These are phyloP conservation scores for Ophion ventricosus DNA, from an alignment of 2,888 invertebrate species.

Conservation along the genomic window DNA sequence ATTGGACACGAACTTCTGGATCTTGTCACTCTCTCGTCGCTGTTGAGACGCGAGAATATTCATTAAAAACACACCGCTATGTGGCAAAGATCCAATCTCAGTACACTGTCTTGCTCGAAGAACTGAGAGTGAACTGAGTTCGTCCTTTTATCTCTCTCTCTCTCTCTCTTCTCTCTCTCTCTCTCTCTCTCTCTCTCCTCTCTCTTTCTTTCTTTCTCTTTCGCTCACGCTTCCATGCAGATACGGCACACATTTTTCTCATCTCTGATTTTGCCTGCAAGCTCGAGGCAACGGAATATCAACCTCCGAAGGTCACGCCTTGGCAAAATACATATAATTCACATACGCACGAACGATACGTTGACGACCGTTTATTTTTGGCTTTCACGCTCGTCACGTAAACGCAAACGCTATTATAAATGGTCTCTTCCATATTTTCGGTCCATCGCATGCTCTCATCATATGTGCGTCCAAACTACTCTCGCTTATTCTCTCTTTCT, in stretches of 20 bases:
- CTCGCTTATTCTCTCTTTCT: not conserved
- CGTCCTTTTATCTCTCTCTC: constrained; percentile 13
- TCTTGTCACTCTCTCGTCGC: constrained; percentile 26
- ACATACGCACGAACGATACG: constrained; percentile 10
- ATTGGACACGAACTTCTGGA: constrained; percentile 16
- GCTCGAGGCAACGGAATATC: constrained; percentile 25
- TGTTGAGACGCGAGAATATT: constrained; percentile 25
- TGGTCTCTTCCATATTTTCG: constrained; percentile 21
- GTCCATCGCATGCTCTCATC: constrained; percentile 39
- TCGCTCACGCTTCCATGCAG: not conserved
- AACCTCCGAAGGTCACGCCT: constrained; percentile 49
- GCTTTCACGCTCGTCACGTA: constrained; percentile 45
- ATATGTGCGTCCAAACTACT: constrained; percentile 3
- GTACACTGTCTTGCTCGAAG: constrained; percentile 37
- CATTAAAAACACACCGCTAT: constrained; percentile 45
- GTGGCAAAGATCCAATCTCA: constrained; percentile 61
- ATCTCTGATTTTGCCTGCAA: constrained; percentile 10
- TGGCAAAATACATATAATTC: constrained; percentile 35
- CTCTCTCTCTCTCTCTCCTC: not conserved
- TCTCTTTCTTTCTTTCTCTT: not conserved
- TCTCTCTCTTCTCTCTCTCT: not conserved
- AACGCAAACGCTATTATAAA: constrained; percentile 57
- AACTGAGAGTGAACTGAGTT: constrained; percentile 9
- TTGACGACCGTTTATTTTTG: constrained; percentile 46
- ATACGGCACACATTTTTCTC: constrained; percentile 32